Conservation (phyloP, 2,113 vertebrate species). For the Chaenogobius annularis region DNA sequence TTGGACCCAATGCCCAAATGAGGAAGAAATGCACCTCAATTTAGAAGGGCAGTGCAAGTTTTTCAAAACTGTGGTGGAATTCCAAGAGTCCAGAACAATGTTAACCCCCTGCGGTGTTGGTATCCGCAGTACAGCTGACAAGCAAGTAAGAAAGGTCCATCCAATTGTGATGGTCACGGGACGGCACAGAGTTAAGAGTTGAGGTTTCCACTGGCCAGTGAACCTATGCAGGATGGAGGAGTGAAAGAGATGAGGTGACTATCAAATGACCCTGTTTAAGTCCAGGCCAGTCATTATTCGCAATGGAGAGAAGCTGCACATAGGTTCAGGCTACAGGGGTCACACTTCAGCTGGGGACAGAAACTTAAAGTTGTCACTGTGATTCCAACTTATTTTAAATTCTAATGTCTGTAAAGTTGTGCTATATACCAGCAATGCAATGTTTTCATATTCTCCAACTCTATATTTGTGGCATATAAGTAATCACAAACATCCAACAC, state of each 20-base stretch:
- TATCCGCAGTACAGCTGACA: slow-evolving; percentile 24
- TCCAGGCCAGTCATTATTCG: slow-evolving; percentile 4
- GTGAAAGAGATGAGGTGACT: slow-evolving; percentile 1
- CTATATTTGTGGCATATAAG: too few species aligned
- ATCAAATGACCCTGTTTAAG: slow-evolving; percentile 18
- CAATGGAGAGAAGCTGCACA: not conserved
- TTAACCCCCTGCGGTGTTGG: slow-evolving; percentile 17
- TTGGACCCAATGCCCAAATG: slow-evolving; percentile 30
- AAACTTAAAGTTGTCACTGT: slow-evolving; percentile 5
- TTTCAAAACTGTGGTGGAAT: slow-evolving; percentile 17
- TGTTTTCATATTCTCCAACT: not conserved
- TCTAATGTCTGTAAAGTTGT: not conserved
- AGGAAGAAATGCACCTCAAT: not conserved
- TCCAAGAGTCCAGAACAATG: slow-evolving; percentile 4
- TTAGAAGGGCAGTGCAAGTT: not conserved
- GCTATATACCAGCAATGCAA: not conserved
- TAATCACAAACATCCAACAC: too few species aligned
- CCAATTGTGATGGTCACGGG: slow-evolving; percentile 6
- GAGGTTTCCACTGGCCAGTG: slow-evolving; percentile 15
- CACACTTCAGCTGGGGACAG: slow-evolving; percentile 4
- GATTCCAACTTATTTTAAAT: not conserved
- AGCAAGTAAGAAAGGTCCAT: slow-evolving; percentile 18
- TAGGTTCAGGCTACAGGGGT: not conserved
- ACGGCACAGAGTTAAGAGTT: not conserved
- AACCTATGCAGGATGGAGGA: not conserved